A percentile compares a stretch with the other conserved stretches of the same genome.
These are phyloP conservation scores for Cacatua alba DNA, from an alignment of 2,113 vertebrate species.

Conservation along the genomic window DNA sequence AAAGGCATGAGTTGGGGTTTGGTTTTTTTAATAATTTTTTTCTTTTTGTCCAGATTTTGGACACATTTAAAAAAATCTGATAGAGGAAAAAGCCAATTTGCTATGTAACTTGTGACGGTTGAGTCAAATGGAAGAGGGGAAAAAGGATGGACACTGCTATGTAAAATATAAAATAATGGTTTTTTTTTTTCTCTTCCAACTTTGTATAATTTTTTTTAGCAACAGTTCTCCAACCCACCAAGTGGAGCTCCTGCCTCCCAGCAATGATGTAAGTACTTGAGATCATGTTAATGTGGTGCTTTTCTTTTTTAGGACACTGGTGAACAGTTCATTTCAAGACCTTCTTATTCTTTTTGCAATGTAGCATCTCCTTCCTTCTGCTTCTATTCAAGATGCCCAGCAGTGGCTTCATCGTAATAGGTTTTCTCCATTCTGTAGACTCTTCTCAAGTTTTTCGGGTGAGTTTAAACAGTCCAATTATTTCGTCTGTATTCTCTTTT, in stretches of 20 bases:
- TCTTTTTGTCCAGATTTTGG: not conserved
- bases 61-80: not conserved
- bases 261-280: conserved; percentile 87
- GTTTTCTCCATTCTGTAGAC: conserved; percentile 90
- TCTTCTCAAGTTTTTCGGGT: conserved; percentile 94
- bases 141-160: not conserved
- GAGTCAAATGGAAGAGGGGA: not conserved
- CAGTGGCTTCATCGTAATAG: conserved; percentile 91
- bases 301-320: conserved; percentile 74
- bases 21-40: not conserved
- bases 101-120: not conserved
- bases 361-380: conserved; percentile 89
- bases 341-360: conserved; percentile 84
- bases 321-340: conserved; percentile 76
- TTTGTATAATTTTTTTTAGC: conserved; percentile 73
- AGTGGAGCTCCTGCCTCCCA: conserved; percentile 81
- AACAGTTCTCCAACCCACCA: conserved; percentile 88
- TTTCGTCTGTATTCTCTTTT: not conserved
- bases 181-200: conserved; percentile 31
- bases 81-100: not conserved
- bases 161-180: conserved; percentile 19
- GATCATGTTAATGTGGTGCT: conserved; percentile 66
- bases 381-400: conserved; percentile 89
- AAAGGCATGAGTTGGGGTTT: not conserved
- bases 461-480: conserved; percentile 34